Evolutionary conservation across 1,140 invertebrate genomes (phyloP).

Genomic region (Diploscapter pachys): DNA sequence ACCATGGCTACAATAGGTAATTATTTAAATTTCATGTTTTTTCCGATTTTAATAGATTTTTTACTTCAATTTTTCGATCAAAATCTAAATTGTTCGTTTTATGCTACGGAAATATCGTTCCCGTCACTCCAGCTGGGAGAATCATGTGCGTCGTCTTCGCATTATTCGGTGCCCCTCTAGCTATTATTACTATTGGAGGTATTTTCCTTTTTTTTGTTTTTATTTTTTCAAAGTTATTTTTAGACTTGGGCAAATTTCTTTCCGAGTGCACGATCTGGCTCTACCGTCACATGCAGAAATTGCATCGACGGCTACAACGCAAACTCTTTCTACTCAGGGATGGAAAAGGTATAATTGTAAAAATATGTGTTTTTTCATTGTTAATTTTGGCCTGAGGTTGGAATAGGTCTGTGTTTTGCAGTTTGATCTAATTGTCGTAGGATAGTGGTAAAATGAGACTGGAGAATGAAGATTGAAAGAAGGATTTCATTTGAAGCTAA

Average conservation of each 20-base stretch:
- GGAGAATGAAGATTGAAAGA: conserved; percentile 37
- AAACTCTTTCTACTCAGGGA: not conserved
- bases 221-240: not conserved
- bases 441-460: conserved; percentile 23
- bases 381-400: conserved; percentile 12
- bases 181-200: conserved; percentile 65
- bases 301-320: not conserved
- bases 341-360: conserved; percentile 35
- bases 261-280: conserved; percentile 59
- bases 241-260: conserved; percentile 57
- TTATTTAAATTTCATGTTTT: too few relatives aligned
- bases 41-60: too few relatives aligned
- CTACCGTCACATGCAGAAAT: conserved; percentile 41
- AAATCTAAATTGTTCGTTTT: too few relatives aligned
- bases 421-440: not conserved
- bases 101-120: conserved; percentile 92
- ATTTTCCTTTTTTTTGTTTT: too few relatives aligned
- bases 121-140: conserved; percentile 77
- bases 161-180: conserved; percentile 73
- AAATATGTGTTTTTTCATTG: conserved; percentile 6
- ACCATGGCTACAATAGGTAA: conserved; percentile 58
- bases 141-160: conserved; percentile 82
- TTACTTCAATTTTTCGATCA: too few relatives aligned
- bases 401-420: conserved; percentile 9
- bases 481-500: conserved; percentile 11